These are phyloP conservation scores for Fregetta grallaria DNA, from an alignment of 2,113 vertebrate species.

Conservation along the genomic window DNA sequence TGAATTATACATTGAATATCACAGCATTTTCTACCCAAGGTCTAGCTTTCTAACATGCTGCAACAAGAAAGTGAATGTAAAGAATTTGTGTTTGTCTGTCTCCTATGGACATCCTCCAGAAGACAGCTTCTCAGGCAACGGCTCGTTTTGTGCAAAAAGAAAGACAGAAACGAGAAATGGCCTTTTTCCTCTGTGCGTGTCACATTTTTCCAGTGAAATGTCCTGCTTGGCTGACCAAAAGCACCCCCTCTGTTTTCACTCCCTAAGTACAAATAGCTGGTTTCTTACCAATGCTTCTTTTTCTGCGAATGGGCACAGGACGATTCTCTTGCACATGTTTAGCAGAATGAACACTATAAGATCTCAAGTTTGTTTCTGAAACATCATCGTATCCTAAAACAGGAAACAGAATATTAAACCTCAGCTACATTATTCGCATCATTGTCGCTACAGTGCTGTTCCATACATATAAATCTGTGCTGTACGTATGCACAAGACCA, in stretches of 20 bases:
- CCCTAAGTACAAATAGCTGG: background rate
- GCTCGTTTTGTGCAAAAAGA: constrained; percentile 7
- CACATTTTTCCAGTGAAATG: constrained; percentile 22
- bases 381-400: constrained; percentile 86
- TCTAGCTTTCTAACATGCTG: constrained; percentile 76
- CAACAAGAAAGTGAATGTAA: constrained; percentile 87
- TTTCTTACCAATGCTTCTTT: constrained; percentile 92
- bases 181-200: background rate
- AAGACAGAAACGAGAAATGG: constrained; percentile 27
- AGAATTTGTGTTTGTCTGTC: constrained; percentile 80
- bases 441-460: rapidly evolving
- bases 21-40: constrained; percentile 43
- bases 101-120: constrained; percentile 66
- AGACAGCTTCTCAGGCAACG: constrained; percentile 30
- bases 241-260: background rate
- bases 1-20: constrained; percentile 51
- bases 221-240: constrained; percentile 27
- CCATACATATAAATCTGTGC: background rate
- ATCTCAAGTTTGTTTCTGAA: constrained; percentile 81
- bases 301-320: constrained; percentile 86
- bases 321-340: constrained; percentile 84
- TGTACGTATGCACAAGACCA: background rate
- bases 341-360: constrained; percentile 74
- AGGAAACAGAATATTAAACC: background rate
- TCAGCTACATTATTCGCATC: background rate